Conservation (phyloP, 1,140 invertebrate genomes). For the Tetranychus urticae region DNA sequence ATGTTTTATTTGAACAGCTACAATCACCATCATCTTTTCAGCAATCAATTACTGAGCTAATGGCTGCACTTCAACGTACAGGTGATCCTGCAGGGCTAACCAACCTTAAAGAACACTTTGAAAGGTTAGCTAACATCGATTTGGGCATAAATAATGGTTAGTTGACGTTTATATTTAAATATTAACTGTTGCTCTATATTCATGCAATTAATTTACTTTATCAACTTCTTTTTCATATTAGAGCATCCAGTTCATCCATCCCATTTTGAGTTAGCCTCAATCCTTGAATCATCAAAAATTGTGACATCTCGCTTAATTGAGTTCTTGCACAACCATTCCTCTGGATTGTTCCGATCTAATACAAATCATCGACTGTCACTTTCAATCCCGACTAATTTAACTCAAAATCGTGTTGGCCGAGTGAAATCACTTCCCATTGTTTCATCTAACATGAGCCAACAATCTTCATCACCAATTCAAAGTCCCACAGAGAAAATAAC, state of each 20-base stretch:
- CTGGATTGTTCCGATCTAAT: not conserved
- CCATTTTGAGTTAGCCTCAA: not conserved
- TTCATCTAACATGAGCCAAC: too few relatives aligned
- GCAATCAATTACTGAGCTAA: slow-evolving; percentile 59
- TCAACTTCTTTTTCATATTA: not conserved
- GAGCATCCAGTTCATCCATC: not conserved
- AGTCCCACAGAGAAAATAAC: too few relatives aligned
- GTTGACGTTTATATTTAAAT: not conserved
- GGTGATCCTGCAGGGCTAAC: slow-evolving; percentile 58
- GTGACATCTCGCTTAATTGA: not conserved
- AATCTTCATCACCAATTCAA: too few relatives aligned
- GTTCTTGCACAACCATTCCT: not conserved
- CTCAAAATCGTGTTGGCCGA: too few relatives aligned
- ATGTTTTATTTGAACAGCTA: slow-evolving; percentile 25
- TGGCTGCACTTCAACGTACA: slow-evolving; percentile 70
- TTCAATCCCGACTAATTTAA: too few relatives aligned
- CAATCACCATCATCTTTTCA: slow-evolving; percentile 75
- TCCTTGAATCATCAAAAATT: slow-evolving; percentile 2
- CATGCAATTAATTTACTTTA: not conserved
- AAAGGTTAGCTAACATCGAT: slow-evolving; percentile 64
- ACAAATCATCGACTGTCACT: too few relatives aligned
- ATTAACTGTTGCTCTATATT: not conserved
- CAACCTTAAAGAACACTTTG: slow-evolving; percentile 40
- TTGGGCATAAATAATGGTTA: slow-evolving; percentile 33
- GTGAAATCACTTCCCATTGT: too few relatives aligned